Evolutionary conservation across 2,113 vertebrate genomes (phyloP), one percentile per base, ranked within the genome.

Genomic region (Amblyopsis rosae): DNA sequence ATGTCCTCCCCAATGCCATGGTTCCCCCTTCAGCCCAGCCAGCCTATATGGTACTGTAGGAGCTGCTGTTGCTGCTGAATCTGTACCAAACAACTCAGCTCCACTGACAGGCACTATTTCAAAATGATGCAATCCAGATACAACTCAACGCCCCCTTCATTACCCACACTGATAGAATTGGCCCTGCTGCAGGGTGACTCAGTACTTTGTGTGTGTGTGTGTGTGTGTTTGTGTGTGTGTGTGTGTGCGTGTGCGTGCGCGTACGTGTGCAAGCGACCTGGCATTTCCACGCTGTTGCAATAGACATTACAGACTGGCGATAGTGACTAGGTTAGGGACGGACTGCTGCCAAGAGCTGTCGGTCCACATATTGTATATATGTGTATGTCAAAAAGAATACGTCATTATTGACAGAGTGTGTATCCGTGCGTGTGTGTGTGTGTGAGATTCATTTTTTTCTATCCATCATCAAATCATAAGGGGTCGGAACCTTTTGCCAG

Each of bases 121-220:
- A 15, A 50, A 65, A 71, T 89, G 84, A 89, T 72, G 89, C 73
- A 89, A 88, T 65, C 11, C 12, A 62, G 82, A 81, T 59, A 86
- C 81, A 86, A 88, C 84, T 68, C 67, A 78, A 77, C 41, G 53
- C 62, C 80, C 77, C 75, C 72, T 79, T 82, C 86, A 72, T 83
- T 79, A 67, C 70, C 57, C 72, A 16, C 13, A 26, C 70, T 50
- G 62, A 8, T 41, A 46, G 41, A 61, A 46, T 54, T 13, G 51
- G 7, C 15, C n/a, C 51, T 66, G 71, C 59, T 73, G 48, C 80
- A 73, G 66, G 62, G 71, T 77, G 72, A 82, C 58, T 84, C 67
- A 71, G 76, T 62, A 73, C 12, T 67, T 46, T 4, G 15, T 59
- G 17, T 57, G 60, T 71, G 60, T 70, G 12, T 62, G 8, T 17